phyloP scores from a whole-genome alignment of 2,113 vertebrate genomes.

The Gnathonemus longibarbis region DNA sequence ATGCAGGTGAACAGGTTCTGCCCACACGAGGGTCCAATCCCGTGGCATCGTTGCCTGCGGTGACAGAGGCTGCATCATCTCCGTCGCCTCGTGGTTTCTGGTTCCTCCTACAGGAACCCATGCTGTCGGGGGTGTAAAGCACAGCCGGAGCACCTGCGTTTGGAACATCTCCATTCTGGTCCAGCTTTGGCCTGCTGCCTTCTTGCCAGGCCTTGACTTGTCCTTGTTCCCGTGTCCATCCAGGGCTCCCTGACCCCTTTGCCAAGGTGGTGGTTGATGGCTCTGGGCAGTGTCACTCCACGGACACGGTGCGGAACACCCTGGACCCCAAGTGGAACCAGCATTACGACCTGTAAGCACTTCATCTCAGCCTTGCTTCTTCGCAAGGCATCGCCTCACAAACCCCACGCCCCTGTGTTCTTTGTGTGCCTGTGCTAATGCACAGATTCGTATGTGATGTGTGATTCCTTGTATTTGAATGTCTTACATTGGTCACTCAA shows the following conservation, averaged over 20 bases:
- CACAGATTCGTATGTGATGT: neutral
- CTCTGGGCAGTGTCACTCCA: constrained; percentile 98
- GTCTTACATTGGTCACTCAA: neutral
- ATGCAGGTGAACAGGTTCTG: constrained; percentile 49
- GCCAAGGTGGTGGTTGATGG: constrained; percentile 98
- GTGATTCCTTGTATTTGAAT: neutral
- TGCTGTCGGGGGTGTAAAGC: neutral
- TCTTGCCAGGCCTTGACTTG: neutral
- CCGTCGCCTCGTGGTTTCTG: neutral
- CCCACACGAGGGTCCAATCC: constrained; percentile 27
- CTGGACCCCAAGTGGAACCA: constrained; percentile 99
- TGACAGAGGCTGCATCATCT: neutral
- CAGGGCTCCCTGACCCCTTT: constrained; percentile 97
- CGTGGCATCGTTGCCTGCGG: constrained; percentile 12
- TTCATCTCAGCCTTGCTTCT: neutral
- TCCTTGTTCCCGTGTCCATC: neutral
- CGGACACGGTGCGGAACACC: constrained; percentile 98
- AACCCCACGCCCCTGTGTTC: neutral
- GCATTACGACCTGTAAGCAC: constrained; percentile 94
- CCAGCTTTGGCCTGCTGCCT: neutral
- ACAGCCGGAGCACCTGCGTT: neutral
- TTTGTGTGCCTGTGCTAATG: neutral
- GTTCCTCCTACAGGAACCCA: neutral
- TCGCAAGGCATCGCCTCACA: neutral
- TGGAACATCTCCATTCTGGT: too few species aligned